Evolutionary conservation across 53 echinoderm and acorn worm species (phyloP).

Genomic region (Paracentrotus lividus): DNA sequence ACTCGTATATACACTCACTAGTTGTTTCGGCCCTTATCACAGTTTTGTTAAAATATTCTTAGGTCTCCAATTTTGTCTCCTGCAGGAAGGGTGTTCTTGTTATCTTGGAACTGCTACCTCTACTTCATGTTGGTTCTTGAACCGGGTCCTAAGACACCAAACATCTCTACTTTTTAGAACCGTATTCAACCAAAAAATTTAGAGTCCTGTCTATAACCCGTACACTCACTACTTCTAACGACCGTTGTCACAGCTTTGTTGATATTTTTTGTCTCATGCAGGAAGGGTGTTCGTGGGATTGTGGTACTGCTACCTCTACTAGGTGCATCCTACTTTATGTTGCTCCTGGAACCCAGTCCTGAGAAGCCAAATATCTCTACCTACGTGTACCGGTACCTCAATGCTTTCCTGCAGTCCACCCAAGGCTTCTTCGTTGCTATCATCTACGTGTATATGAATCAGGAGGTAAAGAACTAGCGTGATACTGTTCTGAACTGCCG

Average conservation of each 20-base stretch:
- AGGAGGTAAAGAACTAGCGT: slow-evolving; percentile 96
- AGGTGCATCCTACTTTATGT: slow-evolving; percentile 87
- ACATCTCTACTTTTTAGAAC: slow-evolving; percentile 39
- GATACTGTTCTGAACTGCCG: too few relatives aligned
- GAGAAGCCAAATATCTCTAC: slow-evolving; percentile 21
- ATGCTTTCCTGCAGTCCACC: slow-evolving; percentile 83
- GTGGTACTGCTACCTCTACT: slow-evolving; percentile 89
- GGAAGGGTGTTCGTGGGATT: slow-evolving; percentile 92
- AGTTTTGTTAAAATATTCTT: too few relatives aligned
- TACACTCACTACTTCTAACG: too few relatives aligned
- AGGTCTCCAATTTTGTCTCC: too few relatives aligned
- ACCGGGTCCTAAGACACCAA: slow-evolving; percentile 54
- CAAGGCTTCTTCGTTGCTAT: slow-evolving; percentile 97
- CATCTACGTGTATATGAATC: slow-evolving; percentile 95
- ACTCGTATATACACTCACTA: too few relatives aligned
- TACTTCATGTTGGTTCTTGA: slow-evolving; percentile 85
- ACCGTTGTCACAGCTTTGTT: too few relatives aligned
- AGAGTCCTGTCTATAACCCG: too few relatives aligned
- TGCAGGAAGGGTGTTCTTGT: slow-evolving; percentile 92
- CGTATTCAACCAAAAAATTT: too few relatives aligned
- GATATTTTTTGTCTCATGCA: too few relatives aligned
- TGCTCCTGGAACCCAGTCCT: slow-evolving; percentile 76
- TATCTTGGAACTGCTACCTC: slow-evolving; percentile 84
- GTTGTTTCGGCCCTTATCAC: too few relatives aligned
- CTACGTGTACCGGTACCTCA: slow-evolving; percentile 80